These are phyloP conservation scores for Drosophila ficusphila DNA, from an alignment of 1,140 invertebrate species.

Conservation along the genomic window DNA sequence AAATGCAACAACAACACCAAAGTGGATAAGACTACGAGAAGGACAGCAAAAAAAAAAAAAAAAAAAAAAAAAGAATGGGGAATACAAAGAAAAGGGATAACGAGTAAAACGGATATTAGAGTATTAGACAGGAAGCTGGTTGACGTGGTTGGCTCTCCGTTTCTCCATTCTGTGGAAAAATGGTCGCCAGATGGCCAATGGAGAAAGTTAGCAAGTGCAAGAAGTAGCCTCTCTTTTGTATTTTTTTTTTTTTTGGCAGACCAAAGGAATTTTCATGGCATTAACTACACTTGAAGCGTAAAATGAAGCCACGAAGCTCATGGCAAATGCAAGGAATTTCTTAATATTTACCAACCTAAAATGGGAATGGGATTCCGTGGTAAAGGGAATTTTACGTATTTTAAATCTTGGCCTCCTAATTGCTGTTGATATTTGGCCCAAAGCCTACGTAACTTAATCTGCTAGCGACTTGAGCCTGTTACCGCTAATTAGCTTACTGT, in stretches of 20 bases:
- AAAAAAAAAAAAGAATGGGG: background rate
- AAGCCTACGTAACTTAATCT: conserved; percentile 39
- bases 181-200: conserved; percentile 49
- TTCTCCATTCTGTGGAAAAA: conserved; percentile 18
- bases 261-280: conserved; percentile 50
- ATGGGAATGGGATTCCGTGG: background rate
- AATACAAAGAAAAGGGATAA: conserved; percentile 42
- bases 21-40: conserved; percentile 24
- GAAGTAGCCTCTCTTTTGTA: conserved; percentile 8
- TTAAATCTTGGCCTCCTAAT: conserved; percentile 51
- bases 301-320: conserved; percentile 51
- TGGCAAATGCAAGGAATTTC: conserved; percentile 43
- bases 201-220: conserved; percentile 11
- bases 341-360: conserved; percentile 33
- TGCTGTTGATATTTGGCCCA: conserved; percentile 57
- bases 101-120: conserved; percentile 81
- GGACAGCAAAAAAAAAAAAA: background rate
- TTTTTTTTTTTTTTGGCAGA: conserved; percentile 13
- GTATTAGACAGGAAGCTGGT: conserved; percentile 75
- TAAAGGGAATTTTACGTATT: conserved; percentile 41
- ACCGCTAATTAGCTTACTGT: conserved; percentile 52
- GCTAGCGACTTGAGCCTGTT: background rate
- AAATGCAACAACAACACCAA: conserved; percentile 67
- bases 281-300: conserved; percentile 61
- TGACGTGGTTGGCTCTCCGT: conserved; percentile 44